Base-by-base conservation (phyloP, 2,888 invertebrate species). In the Charanyca ferruginea region DNA sequence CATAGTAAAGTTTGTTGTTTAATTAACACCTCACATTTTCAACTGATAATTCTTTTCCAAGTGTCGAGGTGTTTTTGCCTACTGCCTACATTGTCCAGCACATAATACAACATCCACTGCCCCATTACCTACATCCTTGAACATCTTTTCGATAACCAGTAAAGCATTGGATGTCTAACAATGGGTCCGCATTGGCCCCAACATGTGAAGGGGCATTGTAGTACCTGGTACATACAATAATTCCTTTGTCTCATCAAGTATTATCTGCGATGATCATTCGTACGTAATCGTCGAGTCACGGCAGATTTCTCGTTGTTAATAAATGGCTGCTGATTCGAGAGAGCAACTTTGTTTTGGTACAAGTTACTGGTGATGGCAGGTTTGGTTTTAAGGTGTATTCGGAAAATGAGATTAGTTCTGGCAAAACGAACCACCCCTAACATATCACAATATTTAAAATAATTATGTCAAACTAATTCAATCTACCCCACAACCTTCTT, bases 231-330 rank as follows among this genome's bases (percentile, higher is more conserved):
- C 77, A 80, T 69, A 80, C 77, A 80, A 73, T 77, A 74, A 79
- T 69, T 58, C 35, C 67, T 72, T 77, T 80, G 80, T 77, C 53
- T 73, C 72, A 72, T 84, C 80, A 82, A 76, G 80, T 81, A 82
- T 77, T 79, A 79, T 80, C 81, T 61, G 23, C 35, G 54, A 66
- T 67, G 75, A 80, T 74, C 76, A 81, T 82, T 80, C 76, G 81
- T 83, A 83, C 79, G 80, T 84, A 85, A 89, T 89, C 85, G 83
- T 53, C 73, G 47, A 84, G 84, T 85, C 88, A 86, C 86, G 89
- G 79, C 81, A 89, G 85, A 90, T 91, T 90, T 91, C 91, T 89
- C 88, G 87, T 81, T 80, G 85, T 80, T 86, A 85, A 89, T 87
- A 87, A 87, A 86, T 80, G 81, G 77, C 84, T 87, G 83, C 83